A percentile compares a stretch with the other conserved stretches of the same genome.
Evolutionary conservation across 2,888 invertebrate genomes (phyloP).

Genomic region (Gymnosoma rotundatum): DNA sequence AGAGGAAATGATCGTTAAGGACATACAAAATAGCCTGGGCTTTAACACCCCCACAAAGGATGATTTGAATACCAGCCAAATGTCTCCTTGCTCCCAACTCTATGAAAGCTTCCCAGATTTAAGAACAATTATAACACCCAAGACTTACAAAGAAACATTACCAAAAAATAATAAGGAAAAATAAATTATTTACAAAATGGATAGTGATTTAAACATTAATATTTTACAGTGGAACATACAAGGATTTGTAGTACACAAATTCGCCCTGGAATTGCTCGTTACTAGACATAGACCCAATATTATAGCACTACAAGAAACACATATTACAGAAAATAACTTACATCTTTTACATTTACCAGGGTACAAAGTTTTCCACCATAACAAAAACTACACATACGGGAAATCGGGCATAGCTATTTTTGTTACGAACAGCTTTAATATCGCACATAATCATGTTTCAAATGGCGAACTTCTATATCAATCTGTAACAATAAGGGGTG

Average conservation of each 20-base stretch:
- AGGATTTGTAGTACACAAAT: not conserved
- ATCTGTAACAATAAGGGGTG: not conserved
- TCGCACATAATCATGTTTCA: not conserved
- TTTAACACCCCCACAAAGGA: not conserved
- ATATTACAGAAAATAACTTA: not conserved
- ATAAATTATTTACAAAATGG: not conserved
- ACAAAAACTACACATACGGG: constrained; percentile 3
- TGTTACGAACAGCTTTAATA: not conserved
- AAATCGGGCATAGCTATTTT: constrained; percentile 3
- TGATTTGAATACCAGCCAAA: not conserved
- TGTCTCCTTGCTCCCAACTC: not conserved
- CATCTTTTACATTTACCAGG: constrained; percentile 4
- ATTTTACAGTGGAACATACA: not conserved
- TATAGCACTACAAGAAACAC: not conserved
- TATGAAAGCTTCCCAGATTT: not conserved
- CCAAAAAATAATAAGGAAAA: not conserved
- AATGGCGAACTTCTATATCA: not conserved
- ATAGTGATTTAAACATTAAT: not conserved
- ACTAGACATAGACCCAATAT: not conserved
- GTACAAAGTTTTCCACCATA: constrained; percentile 1
- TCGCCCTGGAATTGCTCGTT: not conserved
- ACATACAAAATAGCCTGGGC: not conserved
- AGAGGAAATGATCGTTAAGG: not conserved
- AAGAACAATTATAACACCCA: not conserved
- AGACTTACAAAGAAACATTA: not conserved